Evolutionary conservation across 2,797 vertebrate species (phyloP).

Genomic region (Pipistrellus pipistrellus): DNA sequence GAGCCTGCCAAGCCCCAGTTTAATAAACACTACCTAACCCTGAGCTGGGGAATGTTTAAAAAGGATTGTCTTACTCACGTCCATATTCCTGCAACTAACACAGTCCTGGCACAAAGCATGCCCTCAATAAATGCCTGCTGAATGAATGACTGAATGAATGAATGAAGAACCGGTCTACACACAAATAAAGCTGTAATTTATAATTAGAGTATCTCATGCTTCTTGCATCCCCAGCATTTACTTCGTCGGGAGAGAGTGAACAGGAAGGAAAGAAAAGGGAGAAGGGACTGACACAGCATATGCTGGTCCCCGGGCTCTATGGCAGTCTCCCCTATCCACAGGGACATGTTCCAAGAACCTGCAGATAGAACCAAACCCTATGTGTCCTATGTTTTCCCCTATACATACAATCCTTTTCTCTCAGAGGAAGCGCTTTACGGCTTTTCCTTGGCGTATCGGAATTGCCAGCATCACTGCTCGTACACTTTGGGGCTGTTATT

Average conservation of each 20-base stretch:
- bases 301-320: background rate
- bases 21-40: background rate
- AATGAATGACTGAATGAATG: constrained; percentile 33
- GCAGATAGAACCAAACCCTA: background rate
- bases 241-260: background rate
- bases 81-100: background rate
- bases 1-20: background rate
- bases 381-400: background rate
- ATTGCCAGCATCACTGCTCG: background rate
- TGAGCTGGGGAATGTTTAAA: background rate
- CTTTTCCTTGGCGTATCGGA: no score
- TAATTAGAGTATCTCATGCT: background rate
- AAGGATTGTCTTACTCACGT: background rate
- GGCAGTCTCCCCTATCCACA: background rate
- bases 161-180: background rate
- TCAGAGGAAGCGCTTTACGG: background rate
- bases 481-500: background rate
- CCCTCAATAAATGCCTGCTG: background rate
- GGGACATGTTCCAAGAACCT: background rate
- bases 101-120: background rate
- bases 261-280: background rate
- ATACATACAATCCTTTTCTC: no score
- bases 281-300: background rate
- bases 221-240: background rate
- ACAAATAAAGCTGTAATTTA: constrained; percentile 11